Evolutionary conservation across 2,113 vertebrate species (phyloP), one percentile per base, ranked within the genome.

Genomic region (Gasterosteus aculeatus): DNA sequence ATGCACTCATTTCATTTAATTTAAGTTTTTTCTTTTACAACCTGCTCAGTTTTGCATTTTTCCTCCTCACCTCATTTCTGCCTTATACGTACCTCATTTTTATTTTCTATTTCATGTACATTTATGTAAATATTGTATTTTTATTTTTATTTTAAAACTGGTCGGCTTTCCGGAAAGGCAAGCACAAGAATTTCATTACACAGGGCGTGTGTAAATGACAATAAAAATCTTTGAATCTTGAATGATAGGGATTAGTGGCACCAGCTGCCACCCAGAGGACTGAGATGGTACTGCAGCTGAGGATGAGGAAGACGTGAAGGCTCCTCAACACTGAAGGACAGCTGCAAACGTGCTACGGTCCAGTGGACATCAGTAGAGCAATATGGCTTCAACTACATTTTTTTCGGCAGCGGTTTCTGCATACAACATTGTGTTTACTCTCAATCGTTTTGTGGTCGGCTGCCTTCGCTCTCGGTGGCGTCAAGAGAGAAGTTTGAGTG

Each of bases 261-360:
- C 82, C 83, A 62, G 59, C 80, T 87, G 83, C 84, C 88, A 91
- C 62, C 90, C 68, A 59, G 2, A 61, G 91, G 83, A 58, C 18
- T 0, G 0, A 59, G 1, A 0, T 5, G 65, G 80, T 63, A 83
- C 62, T 88, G 64, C 85, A 84, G 39, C 0, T 26, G 60, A 8
- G 10, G 18, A 11, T 10, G 2, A 54, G 3, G 1, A 2, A 1
- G 42, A 2, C 7, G 31, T 35, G 18, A 26, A 10, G 56, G n/a
- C 47, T 33, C 3, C 19, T n/a, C 18, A 44, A 12, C 15, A 60
- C 29, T 33, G 11, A 47, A 6, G 41, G 33, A 49, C 18, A 60
- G 42, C 16, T 42, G 3, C 29, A n/a, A 54, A 22, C 26, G 7
- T 66, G 5, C 16, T 74, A 10, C 5, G 58, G 15, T 71, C 0